phyloP scores from a whole-genome alignment of 1,140 invertebrate genomes.

The Psilanteris sp. region DNA sequence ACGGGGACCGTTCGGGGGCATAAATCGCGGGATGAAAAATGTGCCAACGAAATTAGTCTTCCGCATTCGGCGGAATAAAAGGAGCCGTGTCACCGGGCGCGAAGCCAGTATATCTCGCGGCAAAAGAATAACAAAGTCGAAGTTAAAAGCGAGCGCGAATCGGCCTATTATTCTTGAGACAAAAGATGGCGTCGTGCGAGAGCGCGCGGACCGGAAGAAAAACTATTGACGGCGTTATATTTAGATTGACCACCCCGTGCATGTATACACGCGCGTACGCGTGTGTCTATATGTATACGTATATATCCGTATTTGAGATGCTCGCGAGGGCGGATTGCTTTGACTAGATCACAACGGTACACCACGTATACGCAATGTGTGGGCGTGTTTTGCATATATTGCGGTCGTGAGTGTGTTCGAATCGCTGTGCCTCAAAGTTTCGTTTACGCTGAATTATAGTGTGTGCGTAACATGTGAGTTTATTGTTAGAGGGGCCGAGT shows the following conservation, averaged over 20 bases:
- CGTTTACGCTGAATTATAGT: constrained; percentile 52
- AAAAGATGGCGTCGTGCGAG: constrained; percentile 6
- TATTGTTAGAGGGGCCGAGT: constrained; percentile 74
- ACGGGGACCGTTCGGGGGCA: no score
- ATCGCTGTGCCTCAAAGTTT: constrained; percentile 41
- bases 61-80: constrained; percentile 2
- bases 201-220: constrained; percentile 20
- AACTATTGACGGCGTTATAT: constrained; percentile 39
- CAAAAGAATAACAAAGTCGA: constrained; percentile 11
- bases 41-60: constrained; percentile 16
- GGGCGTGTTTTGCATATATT: constrained; percentile 53
- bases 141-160: neutral
- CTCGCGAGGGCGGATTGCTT: constrained; percentile 7
- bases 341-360: constrained; percentile 48
- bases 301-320: constrained; percentile 35
- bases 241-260: constrained; percentile 44
- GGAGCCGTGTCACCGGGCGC: neutral
- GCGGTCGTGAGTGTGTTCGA: constrained; percentile 30
- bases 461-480: constrained; percentile 71
- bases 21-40: no score
- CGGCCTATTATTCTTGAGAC: constrained; percentile 24
- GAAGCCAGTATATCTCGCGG: constrained; percentile 2
- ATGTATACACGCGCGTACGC: no score
- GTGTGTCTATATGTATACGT: no score
- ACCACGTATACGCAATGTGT: constrained; percentile 26